phyloP scores from a whole-genome alignment of 2,797 vertebrate genomes.

The Microctenopoma steveboyesi region DNA sequence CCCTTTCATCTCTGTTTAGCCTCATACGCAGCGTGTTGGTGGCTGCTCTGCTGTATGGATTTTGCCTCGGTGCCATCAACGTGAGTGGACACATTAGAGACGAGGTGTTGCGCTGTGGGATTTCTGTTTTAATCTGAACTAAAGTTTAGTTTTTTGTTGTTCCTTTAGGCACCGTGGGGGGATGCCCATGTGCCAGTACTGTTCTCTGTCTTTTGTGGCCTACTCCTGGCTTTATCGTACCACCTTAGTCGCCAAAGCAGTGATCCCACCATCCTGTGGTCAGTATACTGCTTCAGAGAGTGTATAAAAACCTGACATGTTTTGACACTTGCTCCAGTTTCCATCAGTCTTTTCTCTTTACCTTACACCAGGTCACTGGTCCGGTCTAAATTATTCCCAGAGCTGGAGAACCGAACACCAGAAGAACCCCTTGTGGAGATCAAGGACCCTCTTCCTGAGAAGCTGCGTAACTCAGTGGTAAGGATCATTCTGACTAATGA shows the following conservation, averaged over 20 bases:
- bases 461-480: constrained; percentile 90
- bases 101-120: neutral
- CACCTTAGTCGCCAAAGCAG: constrained; percentile 94
- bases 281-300: constrained; percentile 55
- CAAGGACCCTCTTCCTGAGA: constrained; percentile 91
- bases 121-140: neutral
- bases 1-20: constrained; percentile 90
- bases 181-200: constrained; percentile 92
- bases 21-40: constrained; percentile 88
- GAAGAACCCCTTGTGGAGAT: constrained; percentile 89
- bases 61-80: constrained; percentile 91
- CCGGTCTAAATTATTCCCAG: constrained; percentile 88
- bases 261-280: constrained; percentile 91
- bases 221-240: constrained; percentile 90
- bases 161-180: constrained; percentile 87
- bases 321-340: too few relatives aligned
- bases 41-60: constrained; percentile 89
- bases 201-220: constrained; percentile 92
- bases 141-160: neutral
- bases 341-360: neutral
- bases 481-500: constrained; percentile 14
- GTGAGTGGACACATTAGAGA: constrained; percentile 74
- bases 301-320: neutral
- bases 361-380: constrained; percentile 85
- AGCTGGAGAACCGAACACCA: constrained; percentile 86